A percentile compares a stretch with the other conserved stretches of the same genome.
Conservation (phyloP, 1,140 invertebrate species). For the Hirudo medicinalis region DNA sequence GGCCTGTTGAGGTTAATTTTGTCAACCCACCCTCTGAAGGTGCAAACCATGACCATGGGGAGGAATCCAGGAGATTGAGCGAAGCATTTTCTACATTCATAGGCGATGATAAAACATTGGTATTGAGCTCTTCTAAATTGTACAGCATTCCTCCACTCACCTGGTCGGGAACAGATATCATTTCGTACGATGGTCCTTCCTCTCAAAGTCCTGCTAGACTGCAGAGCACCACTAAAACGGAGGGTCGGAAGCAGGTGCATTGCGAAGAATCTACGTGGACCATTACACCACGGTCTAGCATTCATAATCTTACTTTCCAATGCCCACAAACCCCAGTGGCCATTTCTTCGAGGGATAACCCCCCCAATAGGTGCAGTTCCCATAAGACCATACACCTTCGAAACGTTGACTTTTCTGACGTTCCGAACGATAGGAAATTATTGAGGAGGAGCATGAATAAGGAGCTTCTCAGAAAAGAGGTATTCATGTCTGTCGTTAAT, state of each 20-base stretch:
- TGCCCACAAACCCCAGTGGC: too few species aligned
- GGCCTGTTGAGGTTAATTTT: not conserved
- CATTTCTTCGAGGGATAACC: too few species aligned
- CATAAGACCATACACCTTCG: too few species aligned
- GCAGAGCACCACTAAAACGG: not conserved
- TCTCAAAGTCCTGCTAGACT: not conserved
- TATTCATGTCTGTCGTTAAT: too few species aligned
- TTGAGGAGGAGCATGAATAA: too few species aligned
- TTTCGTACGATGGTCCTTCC: not conserved
- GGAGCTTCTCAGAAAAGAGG: too few species aligned
- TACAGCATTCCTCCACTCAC: not conserved
- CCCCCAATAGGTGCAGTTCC: too few species aligned
- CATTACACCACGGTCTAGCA: not conserved
- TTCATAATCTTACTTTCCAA: not conserved
- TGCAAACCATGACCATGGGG: not conserved
- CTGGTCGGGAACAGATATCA: constrained; percentile 7
- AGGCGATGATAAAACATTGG: constrained; percentile 2
- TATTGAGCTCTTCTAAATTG: constrained; percentile 1
- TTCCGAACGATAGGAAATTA: too few species aligned
- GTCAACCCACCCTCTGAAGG: not conserved
- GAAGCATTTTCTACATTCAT: not conserved
- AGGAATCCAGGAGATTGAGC: not conserved
- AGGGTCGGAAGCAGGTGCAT: constrained; percentile 10
- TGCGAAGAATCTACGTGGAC: constrained; percentile 7
- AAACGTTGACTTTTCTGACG: too few species aligned